Evolutionary conservation across 2,113 vertebrate species (phyloP), one percentile per base, ranked within the genome.

Genomic region (Gadus chalcogrammus): DNA sequence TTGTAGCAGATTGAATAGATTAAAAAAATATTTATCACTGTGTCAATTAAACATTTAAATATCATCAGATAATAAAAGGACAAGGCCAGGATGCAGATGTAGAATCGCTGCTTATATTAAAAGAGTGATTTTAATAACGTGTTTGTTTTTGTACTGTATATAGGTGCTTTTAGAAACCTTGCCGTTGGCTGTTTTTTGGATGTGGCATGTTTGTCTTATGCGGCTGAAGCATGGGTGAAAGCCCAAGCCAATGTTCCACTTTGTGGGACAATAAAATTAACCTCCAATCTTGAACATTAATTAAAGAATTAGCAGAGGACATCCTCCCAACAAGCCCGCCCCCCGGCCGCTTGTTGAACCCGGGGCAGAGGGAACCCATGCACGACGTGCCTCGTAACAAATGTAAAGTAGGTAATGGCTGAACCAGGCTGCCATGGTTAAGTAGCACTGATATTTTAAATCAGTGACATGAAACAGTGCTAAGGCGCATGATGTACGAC

Each of bases 271-370:
- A 35, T 35, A 35, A 35, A 35, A 4, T 35, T 4, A 35, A 35
- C 1, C 31, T 35, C 6, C 31, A 35, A 35, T 35, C 31, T 35
- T 35, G 31, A 35, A 35, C 31, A 35, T 35, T 70, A 78, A 72
- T 89, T 86, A 78, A 87, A 87, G 82, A 88, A 85, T 89, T 82
- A 86, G 76, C 82, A 74, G 59, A 78, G 77, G 84, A 70, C 76
- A 76, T 74, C 78, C 67, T 75, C 72, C 55, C 65, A 79, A 80
- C 74, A 35, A 67, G 68, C 80, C 67, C 69, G 70, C 68, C 76
- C 82, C 5, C 5, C 71, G 74, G 83, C 78, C 31, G 31, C 72
- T 69, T 72, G 24, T 55, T 67, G 67, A 72, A 56, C 70, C 64
- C 64, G 72, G 31, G 31, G 31, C 31, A 63, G 48, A 74, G 12